These are phyloP conservation scores for Poecilobothrus nobilitatus DNA, from an alignment of 2,888 invertebrate genomes.

Conservation along the genomic window DNA sequence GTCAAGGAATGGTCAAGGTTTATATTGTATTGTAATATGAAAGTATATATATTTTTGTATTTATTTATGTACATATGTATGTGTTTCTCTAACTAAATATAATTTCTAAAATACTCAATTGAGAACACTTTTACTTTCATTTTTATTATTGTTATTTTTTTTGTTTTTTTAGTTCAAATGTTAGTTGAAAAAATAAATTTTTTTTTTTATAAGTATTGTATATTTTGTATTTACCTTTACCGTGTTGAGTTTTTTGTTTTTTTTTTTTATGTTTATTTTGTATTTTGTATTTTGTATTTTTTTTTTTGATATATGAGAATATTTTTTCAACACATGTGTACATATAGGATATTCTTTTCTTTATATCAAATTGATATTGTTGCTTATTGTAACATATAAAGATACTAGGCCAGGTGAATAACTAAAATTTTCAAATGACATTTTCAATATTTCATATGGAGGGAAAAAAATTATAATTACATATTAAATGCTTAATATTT, in stretches of 20 bases:
- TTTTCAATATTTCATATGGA: too few species aligned
- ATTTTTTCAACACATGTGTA: background rate
- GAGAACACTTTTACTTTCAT: background rate
- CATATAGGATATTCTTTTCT: background rate
- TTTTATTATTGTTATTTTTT: background rate
- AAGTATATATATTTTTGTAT: background rate
- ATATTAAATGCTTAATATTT: too few species aligned
- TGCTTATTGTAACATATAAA: too few species aligned
- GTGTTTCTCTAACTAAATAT: background rate
- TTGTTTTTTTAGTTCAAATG: background rate
- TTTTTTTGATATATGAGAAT: background rate
- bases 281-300: background rate
- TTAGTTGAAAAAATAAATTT: background rate
- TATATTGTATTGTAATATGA: background rate
- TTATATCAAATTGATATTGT: too few species aligned
- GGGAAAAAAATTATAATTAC: too few species aligned
- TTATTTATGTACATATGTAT: background rate
- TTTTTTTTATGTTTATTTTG: background rate
- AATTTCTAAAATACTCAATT: background rate
- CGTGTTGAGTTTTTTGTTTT: background rate
- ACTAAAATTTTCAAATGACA: too few species aligned
- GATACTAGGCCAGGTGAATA: too few species aligned
- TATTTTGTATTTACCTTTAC: background rate
- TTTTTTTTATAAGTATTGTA: background rate
- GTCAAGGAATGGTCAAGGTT: slow-evolving; percentile 6